Base-by-base conservation (phyloP, 2,888 invertebrate genomes). In the Cephus spinipes region DNA sequence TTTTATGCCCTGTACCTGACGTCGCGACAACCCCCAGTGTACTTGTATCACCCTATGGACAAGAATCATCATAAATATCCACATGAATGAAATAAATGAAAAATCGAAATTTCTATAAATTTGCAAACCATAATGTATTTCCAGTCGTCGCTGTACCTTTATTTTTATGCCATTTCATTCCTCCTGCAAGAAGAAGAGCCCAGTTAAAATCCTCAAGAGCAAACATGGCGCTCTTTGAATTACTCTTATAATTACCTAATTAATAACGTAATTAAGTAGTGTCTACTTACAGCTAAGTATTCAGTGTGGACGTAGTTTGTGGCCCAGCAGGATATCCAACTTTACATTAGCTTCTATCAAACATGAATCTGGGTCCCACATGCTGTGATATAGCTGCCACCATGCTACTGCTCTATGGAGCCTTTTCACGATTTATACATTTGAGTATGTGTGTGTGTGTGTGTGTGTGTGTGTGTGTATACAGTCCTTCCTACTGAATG, bases 251-350 rank as follows among this genome's bases (percentile, higher is more conserved):
- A 75, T 75, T 77, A 75, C 77, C 23, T 55, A 77, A 40, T 77
- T 77, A 77, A 75, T 77, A 77, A 77, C 71, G 75, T 75, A 74
- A 75, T 75, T 75, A 75, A 77, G 74, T 75, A 75, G 34, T 15
- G n/a, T 74, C 77, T 77, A 77, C 77, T 74, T 74, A 77, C 74
- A 73, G 77, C 35, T 23, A 35, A 31, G 77, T 69, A 74, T 77
- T 77, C 68, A 32, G 77, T 74, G 55, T 36, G 34, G 74, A 33
- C 74, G 77, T 74, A 69, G 33, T 30, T 12, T 12, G 12, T 31
- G 33, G 74, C n/a, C 33, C 73, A 77, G 23, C 74, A 68, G 74
- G 35, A 77, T 36, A 35, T 74, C 33, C n/a, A 69, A 32, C 31
- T 31, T 71, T 71, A 71, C 31, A 32, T 32, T 71, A 71, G 31